Evolutionary conservation across 64 coral and sea anemone genomes (phyloP).

Genomic region (Montipora foliosa): DNA sequence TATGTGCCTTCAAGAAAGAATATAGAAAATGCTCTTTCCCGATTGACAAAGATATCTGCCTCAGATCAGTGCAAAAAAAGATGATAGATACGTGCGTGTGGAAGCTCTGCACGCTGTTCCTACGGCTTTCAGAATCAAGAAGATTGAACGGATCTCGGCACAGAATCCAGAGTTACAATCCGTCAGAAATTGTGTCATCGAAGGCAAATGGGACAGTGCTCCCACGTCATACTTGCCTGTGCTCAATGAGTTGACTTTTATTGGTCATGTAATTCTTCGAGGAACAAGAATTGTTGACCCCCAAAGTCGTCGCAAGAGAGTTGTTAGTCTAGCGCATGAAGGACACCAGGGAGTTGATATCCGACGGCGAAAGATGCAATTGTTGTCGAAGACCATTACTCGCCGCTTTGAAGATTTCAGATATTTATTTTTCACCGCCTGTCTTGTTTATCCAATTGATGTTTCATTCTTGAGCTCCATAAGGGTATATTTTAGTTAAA

Average conservation of each 20-base stretch:
- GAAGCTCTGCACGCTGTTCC: conserved; percentile 36
- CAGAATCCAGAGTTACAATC: conserved; percentile 39
- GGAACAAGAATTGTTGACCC: conserved; percentile 23
- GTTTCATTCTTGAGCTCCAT: too few species aligned
- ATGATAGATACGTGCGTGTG: conserved; percentile 33
- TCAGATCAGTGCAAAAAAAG: neutral
- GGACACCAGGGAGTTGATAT: neutral
- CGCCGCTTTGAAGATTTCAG: too few species aligned
- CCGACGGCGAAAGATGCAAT: too few species aligned
- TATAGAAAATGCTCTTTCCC: conserved; percentile 45
- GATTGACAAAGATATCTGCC: conserved; percentile 15
- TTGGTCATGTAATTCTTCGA: conserved; percentile 23
- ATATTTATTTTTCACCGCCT: too few species aligned
- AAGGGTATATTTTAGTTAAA: too few species aligned
- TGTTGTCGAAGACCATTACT: too few species aligned
- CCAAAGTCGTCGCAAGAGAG: conserved; percentile 15
- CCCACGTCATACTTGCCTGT: conserved; percentile 17
- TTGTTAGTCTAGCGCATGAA: conserved; percentile 1
- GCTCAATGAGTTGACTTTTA: conserved; percentile 26
- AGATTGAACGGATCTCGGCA: conserved; percentile 25
- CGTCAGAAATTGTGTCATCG: conserved; percentile 35
- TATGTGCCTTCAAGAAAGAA: neutral
- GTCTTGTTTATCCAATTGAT: too few species aligned
- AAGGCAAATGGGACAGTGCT: conserved; percentile 27
- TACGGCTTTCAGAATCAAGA: conserved; percentile 21